phyloP scores from a whole-genome alignment of 2,797 vertebrate species.

The Hydrolagus colliei region DNA sequence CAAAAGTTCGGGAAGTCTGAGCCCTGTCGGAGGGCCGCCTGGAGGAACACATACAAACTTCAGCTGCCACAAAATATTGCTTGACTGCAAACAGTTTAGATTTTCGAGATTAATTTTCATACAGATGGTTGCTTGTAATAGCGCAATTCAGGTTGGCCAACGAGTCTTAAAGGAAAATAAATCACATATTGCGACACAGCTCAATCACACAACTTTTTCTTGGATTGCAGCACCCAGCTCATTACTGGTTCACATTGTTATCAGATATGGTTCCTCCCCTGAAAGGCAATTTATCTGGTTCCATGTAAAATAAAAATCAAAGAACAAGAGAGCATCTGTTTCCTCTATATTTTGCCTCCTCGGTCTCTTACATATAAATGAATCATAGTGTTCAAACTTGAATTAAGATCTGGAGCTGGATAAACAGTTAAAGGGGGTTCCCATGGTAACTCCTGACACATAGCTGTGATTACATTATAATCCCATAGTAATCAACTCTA shows the following conservation, averaged over 20 bases:
- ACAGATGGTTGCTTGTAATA: not conserved
- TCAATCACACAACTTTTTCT: slow-evolving; percentile 83
- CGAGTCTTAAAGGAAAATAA: not conserved
- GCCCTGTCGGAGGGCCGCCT: not conserved
- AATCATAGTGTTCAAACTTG: slow-evolving; percentile 99
- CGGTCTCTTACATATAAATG: slow-evolving; percentile 98
- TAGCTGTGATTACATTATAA: slow-evolving; percentile 99
- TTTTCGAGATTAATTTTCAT: not conserved
- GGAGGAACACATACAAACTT: not conserved
- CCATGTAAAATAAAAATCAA: slow-evolving; percentile 91
- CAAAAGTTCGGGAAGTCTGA: slow-evolving; percentile 15
- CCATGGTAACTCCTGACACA: slow-evolving; percentile 99
- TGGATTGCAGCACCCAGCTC: slow-evolving; percentile 86
- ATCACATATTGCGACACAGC: slow-evolving; percentile 33
- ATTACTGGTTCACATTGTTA: slow-evolving; percentile 87
- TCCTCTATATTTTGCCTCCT: slow-evolving; percentile 84
- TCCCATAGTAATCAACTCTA: slow-evolving; percentile 99
- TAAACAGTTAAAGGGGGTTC: slow-evolving; percentile 99
- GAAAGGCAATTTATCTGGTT: slow-evolving; percentile 97
- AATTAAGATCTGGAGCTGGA: slow-evolving; percentile 99
- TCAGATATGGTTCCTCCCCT: slow-evolving; percentile 95
- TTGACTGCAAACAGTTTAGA: not conserved
- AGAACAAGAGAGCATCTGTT: slow-evolving; percentile 94
- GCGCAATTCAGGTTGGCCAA: not conserved
- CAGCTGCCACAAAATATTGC: not conserved